Percentiles rank a stretch among this genome's conserved stretches.
These are phyloP conservation scores for Mionectes macconnelli DNA, from an alignment of 2,113 vertebrate species.

Conservation along the genomic window DNA sequence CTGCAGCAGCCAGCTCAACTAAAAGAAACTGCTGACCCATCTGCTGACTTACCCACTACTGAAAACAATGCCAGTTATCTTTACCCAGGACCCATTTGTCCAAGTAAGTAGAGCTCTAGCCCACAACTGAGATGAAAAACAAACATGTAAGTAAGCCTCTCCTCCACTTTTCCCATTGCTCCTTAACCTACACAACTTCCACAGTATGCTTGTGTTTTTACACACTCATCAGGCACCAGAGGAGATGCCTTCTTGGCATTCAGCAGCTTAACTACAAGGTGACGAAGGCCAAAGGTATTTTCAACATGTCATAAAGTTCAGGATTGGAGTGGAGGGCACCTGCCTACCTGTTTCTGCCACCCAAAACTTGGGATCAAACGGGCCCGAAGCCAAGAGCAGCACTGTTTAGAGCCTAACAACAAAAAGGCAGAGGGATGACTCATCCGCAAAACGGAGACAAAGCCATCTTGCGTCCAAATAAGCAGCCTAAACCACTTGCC, in stretches of 20 bases:
- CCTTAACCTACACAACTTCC: not conserved
- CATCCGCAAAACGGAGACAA: not conserved
- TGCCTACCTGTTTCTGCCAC: not conserved
- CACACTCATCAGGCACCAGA: not conserved
- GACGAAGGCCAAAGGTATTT: not conserved
- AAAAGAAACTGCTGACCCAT: constrained; percentile 15
- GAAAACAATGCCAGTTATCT: not conserved
- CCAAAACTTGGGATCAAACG: not conserved
- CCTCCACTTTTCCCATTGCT: not conserved
- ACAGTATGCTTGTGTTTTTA: fast-evolving
- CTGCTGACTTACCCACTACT: not conserved
- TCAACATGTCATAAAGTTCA: not conserved
- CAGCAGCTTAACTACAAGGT: not conserved
- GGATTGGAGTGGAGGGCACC: not conserved
- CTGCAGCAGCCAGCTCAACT: not conserved
- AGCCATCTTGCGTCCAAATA: not conserved
- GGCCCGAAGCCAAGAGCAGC: not conserved
- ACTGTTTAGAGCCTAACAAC: not conserved
- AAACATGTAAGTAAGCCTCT: not conserved
- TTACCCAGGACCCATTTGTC: not conserved
- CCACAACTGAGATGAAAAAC: not conserved
- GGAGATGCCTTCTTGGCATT: not conserved
- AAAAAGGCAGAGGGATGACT: not conserved
- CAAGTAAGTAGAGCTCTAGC: not conserved
- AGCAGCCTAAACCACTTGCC: not conserved